Evolutionary conservation across 1,140 invertebrate species (phyloP), one percentile per base, ranked within the genome.

Genomic region (Ctenoplectra terminalis): DNA sequence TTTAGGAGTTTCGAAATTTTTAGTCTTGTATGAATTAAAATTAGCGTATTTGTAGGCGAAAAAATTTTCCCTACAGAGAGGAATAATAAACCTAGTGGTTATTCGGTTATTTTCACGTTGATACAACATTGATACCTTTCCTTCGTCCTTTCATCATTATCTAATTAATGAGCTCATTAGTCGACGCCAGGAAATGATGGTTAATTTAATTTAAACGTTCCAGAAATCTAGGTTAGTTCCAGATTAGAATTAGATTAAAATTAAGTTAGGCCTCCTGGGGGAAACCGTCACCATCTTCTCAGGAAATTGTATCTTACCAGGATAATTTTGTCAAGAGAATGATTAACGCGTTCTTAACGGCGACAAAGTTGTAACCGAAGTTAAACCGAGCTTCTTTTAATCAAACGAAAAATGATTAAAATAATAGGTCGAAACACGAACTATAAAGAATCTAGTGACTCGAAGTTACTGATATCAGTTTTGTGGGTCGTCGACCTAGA

Each of bases 161-260:
- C 23, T 78, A 34, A 70, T 78, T 60, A 78, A 60, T 31, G n/a
- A 23, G 31, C n/a, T 17, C 31, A 26, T 37, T 23, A 61, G n/a
- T 20, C 23, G 37, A 56, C 11, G 50, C n/a, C 26, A 15, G 31
- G 31, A 70, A 70, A 48, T 60, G 26, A 46, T 40, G 15, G 54
- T 71, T 78, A 71, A 71, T 78, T 71, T 17, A 23, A 71, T 70
- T 78, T 61, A n/a, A 11, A 77, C 15, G 63, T 2, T 26, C 15
- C 15, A 37, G 64, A 78, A 77, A 78, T 78, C 66, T 78, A n/a
- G 76, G 76, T 78, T 71, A 78, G 66, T 60, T 70, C 40, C n/a
- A 61, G 76, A 78, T 78, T 71, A 71, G 76, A 78, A 78, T 78
- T 58, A 56, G n/a, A 78, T 78, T 48, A 71, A 78, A 78, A 78